A percentile compares a stretch with the other conserved stretches of the same genome.
phyloP scores from a whole-genome alignment of 1,140 invertebrate genomes.

The Megalonaias nervosa region DNA sequence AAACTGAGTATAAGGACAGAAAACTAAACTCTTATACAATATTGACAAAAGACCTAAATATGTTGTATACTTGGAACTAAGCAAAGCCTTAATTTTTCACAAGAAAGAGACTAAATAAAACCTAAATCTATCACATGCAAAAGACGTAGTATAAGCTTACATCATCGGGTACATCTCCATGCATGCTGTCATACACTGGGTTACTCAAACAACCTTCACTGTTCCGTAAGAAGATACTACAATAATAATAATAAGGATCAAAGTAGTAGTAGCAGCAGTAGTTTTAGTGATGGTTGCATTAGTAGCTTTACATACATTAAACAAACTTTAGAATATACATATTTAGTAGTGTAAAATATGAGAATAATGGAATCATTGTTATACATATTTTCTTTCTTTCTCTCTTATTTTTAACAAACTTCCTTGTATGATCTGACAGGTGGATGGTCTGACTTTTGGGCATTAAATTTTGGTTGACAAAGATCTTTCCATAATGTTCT shows the following conservation, averaged over 20 bases:
- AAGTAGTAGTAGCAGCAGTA: background rate
- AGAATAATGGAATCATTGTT: background rate
- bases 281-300: background rate
- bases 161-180: constrained; percentile 6
- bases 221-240: constrained; percentile 16
- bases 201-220: constrained; percentile 15
- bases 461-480: background rate
- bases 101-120: background rate
- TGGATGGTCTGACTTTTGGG: background rate
- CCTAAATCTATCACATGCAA: too few species aligned
- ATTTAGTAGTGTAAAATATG: background rate
- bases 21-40: too few species aligned
- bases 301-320: background rate
- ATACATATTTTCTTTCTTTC: background rate
- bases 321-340: background rate
- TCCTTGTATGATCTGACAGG: background rate
- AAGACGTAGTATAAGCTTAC: constrained; percentile 8
- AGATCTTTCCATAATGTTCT: background rate
- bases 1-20: too few species aligned
- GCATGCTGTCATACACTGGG: constrained; percentile 30
- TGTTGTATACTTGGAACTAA: too few species aligned
- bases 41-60: too few species aligned
- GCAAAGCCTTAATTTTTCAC: background rate
- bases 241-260: constrained; percentile 4
- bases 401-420: background rate